Percentiles rank a stretch among this genome's conserved stretches.
Evolutionary conservation across 1,140 invertebrate genomes (phyloP).

Genomic region (Zaprionus lachaisei): DNA sequence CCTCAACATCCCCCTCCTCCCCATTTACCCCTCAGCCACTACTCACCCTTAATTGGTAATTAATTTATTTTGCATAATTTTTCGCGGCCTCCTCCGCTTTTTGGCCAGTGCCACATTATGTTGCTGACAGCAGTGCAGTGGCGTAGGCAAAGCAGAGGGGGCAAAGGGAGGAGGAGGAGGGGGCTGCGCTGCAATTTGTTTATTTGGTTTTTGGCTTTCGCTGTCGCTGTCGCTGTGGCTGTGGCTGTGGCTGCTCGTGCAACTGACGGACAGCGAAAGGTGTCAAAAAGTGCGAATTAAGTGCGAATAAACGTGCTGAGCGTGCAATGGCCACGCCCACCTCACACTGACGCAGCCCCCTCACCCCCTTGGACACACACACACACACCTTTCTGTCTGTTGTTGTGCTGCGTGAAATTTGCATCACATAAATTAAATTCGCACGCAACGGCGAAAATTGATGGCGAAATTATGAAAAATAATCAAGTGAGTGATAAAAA

Average conservation of each 20-base stretch:
- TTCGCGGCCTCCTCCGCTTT: slow-evolving; percentile 52
- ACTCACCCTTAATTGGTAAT: slow-evolving; percentile 73
- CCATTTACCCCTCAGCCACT: background rate
- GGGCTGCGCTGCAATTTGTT: slow-evolving; percentile 27
- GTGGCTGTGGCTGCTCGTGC: slow-evolving; percentile 25
- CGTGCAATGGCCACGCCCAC: slow-evolving; percentile 65
- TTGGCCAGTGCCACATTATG: slow-evolving; percentile 61
- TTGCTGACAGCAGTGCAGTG: slow-evolving; percentile 51
- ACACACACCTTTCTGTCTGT: slow-evolving; percentile 38
- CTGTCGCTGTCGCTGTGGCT: background rate
- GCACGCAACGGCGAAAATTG: slow-evolving; percentile 53
- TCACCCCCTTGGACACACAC: background rate
- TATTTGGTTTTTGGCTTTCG: slow-evolving; percentile 65
- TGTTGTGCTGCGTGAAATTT: slow-evolving; percentile 57
- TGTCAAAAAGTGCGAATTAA: slow-evolving; percentile 82
- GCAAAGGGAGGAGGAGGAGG: background rate
- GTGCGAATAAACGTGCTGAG: slow-evolving; percentile 82
- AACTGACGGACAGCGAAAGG: slow-evolving; percentile 57
- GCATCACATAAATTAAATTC: slow-evolving; percentile 78
- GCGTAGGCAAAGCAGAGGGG: background rate
- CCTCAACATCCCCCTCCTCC: background rate
- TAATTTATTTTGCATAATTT: slow-evolving; percentile 82
- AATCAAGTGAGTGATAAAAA: slow-evolving; percentile 38
- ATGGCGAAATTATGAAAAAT: slow-evolving; percentile 72
- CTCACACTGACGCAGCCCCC: background rate